Conservation (phyloP, 2,113 vertebrate species). For the Chaenogobius annularis region DNA sequence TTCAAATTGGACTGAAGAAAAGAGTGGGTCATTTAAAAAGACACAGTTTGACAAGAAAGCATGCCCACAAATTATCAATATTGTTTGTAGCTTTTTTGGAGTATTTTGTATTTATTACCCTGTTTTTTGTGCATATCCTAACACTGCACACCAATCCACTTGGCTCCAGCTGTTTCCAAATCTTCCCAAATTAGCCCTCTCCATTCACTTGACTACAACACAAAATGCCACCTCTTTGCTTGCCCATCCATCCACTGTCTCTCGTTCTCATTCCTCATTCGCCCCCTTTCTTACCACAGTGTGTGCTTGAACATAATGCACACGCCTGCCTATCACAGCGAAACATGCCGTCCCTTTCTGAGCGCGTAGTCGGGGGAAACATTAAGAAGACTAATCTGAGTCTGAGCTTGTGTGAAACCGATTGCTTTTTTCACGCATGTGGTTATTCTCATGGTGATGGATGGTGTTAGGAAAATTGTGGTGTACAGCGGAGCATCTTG, state of each 20-base stretch:
- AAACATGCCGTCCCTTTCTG: conserved; percentile 19
- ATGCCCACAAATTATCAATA: too few species aligned
- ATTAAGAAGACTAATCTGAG: conserved; percentile 53
- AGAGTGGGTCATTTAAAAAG: too few species aligned
- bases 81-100: neutral
- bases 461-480: conserved; percentile 30
- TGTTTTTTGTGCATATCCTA: neutral
- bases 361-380: conserved; percentile 19
- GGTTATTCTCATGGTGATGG: conserved; percentile 50
- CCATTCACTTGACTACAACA: neutral
- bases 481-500: neutral
- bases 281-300: neutral
- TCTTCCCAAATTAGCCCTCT: neutral
- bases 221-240: neutral
- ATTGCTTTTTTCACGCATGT: conserved; percentile 38
- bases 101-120: neutral
- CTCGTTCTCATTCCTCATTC: conserved; percentile 28
- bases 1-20: too few species aligned
- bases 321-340: conserved; percentile 12
- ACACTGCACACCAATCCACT: neutral
- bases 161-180: neutral
- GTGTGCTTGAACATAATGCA: conserved; percentile 38
- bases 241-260: conserved; percentile 27
- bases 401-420: conserved; percentile 44
- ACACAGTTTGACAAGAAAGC: too few species aligned